phyloP scores from a whole-genome alignment of 2,888 invertebrate species.

The Bugula neritina region DNA sequence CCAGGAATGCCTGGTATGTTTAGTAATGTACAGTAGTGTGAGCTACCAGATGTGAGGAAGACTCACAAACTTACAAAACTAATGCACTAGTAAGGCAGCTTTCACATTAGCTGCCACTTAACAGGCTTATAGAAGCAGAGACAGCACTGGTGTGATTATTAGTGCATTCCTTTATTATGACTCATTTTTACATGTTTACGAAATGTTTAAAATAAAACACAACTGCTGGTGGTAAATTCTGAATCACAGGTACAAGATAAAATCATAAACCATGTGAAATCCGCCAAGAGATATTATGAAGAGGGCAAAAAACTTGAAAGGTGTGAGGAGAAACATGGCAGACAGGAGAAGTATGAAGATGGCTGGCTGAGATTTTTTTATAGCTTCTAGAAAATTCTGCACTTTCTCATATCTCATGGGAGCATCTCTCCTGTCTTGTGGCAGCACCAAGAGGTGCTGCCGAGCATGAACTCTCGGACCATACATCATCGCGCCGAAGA shows the following conservation, averaged over 20 bases:
- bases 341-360: not conserved
- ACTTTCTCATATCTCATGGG: not conserved
- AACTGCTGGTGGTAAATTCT: no score
- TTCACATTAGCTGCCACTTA: no score
- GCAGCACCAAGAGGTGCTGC: not conserved
- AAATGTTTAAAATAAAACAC: no score
- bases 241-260: not conserved
- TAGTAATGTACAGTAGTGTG: no score
- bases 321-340: not conserved
- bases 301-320: not conserved
- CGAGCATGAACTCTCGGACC: constrained; percentile 11
- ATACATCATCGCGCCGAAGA: constrained; percentile 2
- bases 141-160: no score
- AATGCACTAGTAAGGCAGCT: no score
- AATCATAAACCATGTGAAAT: not conserved
- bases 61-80: no score
- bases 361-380: not conserved
- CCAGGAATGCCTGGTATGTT: no score
- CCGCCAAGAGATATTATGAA: not conserved
- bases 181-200: no score
- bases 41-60: no score
- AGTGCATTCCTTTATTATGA: no score
- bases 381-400: not conserved
- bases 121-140: no score
- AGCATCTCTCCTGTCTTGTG: not conserved